Conservation (phyloP, 1,140 invertebrate species). For the Prorops nasuta region DNA sequence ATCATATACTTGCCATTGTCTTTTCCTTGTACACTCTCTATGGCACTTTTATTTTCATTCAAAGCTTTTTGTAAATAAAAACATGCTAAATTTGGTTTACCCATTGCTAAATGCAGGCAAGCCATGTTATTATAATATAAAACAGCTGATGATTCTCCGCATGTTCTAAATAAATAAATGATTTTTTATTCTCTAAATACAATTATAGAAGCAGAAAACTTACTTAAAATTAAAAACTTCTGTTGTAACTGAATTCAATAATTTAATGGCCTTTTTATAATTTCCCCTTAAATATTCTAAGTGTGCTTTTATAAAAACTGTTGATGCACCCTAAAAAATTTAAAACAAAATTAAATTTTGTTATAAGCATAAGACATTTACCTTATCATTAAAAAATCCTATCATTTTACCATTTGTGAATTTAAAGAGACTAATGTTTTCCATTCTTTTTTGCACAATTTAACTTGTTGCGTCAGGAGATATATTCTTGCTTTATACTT, state of each 20-base stretch:
- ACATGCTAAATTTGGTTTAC: conserved; percentile 81
- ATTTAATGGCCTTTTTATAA: conserved; percentile 66
- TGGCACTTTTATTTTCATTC: conserved; percentile 71
- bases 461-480: conserved; percentile 58
- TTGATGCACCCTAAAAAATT: conserved; percentile 59
- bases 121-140: conserved; percentile 89
- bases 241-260: conserved; percentile 61
- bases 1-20: conserved; percentile 41
- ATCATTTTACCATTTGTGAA: conserved; percentile 38
- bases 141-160: conserved; percentile 66
- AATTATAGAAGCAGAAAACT: no score
- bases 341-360: background rate
- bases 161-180: conserved; percentile 51
- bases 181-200: no score
- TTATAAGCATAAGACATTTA: conserved; percentile 3
- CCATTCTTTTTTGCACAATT: conserved; percentile 55
- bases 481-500: conserved; percentile 62
- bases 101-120: conserved; percentile 81
- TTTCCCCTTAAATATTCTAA: conserved; percentile 71
- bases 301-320: conserved; percentile 68
- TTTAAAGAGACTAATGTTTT: conserved; percentile 45
- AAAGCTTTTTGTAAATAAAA: conserved; percentile 85
- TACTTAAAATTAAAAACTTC: conserved; percentile 57
- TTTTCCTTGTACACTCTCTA: conserved; percentile 52
- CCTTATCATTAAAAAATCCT: conserved; percentile 11